Evolutionary conservation across 2,113 vertebrate species (phyloP), one percentile per base, ranked within the genome.

Genomic region (Chaenogobius annularis): DNA sequence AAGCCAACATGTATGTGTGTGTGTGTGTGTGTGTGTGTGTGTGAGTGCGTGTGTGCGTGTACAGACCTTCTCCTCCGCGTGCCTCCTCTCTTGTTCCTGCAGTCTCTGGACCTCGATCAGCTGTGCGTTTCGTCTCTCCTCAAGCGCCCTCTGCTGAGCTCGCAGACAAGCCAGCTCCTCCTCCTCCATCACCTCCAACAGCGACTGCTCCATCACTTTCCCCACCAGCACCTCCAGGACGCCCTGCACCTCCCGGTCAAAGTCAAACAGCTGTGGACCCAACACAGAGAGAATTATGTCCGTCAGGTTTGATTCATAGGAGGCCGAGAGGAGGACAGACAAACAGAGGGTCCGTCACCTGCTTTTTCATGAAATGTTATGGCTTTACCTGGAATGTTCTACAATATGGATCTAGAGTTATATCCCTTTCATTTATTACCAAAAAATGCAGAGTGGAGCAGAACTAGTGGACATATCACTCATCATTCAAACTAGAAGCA

Each of bases 161-260:
- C 64, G 82, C 65, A 99, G 88, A 31, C 70, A 85, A 44, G 94
- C 94, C 85, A 99, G 79, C 89, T 99, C 98, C 59, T 98, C 97
- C 80, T 99, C 97, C 77, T 98, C 97, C 95, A 95, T 94, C 50
- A 98, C 96, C 84, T 99, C 98, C 85, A 96, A 85, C 69, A 98
- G 91, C 14, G 97, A 89, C 89, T 98, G 96, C 75, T 99, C 97
- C 11, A 98, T 88, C 0, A 92, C 96, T 85, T 98, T 99, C 0
- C 96, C 97, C 82, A 98, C 84, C 89, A 99, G 78, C 12, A 98
- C 94, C 89, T 98, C 94, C 85, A 99, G 77, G 54, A 98, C 70
- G 0, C 96, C 95, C 76, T 93, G 94, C 62, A 99, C 96, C 93
- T 98, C 97, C 70, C 92, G n/a, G 9, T 99, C 94, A 89, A 98